Evolutionary conservation across 2,113 vertebrate genomes (phyloP).

Genomic region (Pontoporia blainvillei): DNA sequence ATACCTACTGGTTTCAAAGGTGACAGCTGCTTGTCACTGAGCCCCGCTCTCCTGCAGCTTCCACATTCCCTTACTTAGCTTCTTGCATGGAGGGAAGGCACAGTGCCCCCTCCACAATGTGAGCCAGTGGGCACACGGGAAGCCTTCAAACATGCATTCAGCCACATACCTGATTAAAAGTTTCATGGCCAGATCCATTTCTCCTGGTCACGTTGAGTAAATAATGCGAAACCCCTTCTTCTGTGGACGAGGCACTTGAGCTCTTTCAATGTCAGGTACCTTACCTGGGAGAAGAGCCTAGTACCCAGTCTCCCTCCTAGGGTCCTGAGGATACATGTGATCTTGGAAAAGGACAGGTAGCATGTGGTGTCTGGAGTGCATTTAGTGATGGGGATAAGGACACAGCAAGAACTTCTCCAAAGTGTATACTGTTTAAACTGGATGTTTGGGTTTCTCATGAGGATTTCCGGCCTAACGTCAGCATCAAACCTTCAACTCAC

Average conservation of each 20-base stretch:
- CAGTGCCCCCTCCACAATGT: neutral
- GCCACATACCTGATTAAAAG: neutral
- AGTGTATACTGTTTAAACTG: neutral
- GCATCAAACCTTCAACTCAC: neutral
- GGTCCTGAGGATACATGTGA: neutral
- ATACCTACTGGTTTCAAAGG: neutral
- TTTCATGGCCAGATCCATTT: neutral
- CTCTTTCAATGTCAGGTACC: neutral
- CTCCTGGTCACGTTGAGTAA: neutral
- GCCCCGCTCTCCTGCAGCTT: neutral
- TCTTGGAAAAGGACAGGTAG: neutral
- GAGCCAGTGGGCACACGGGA: neutral
- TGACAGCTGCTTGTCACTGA: neutral
- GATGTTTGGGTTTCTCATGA: neutral
- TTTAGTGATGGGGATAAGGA: neutral
- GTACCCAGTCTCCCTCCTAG: neutral
- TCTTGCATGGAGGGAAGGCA: neutral
- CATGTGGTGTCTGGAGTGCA: neutral
- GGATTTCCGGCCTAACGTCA: neutral
- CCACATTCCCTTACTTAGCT: neutral
- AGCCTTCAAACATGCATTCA: neutral
- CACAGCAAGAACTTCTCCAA: neutral
- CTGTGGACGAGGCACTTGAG: accelerated
- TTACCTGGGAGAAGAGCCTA: neutral
- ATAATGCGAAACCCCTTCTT: neutral